These are phyloP conservation scores for Haliclystus octoradiatus DNA, from an alignment of 30 jellyfish, hydroid and myxozoan species.

Conservation along the genomic window DNA sequence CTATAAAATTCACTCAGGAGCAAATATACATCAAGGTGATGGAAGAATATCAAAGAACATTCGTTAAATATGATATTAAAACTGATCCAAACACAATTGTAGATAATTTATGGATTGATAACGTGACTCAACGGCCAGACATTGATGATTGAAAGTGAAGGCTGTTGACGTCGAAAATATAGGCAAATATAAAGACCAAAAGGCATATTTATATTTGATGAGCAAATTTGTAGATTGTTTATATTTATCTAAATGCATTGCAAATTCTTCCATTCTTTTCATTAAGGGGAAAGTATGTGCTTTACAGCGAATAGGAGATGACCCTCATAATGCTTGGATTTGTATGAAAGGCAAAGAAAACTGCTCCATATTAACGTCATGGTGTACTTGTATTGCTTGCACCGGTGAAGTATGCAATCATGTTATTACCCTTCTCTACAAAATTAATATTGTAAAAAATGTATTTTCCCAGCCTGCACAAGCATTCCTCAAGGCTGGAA, in stretches of 20 bases:
- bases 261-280: background rate
- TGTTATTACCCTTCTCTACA: slow-evolving; percentile 25
- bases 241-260: background rate
- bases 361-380: slow-evolving; percentile 7
- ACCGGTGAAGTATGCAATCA: slow-evolving; percentile 32
- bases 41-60: slow-evolving; percentile 9
- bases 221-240: slow-evolving; percentile 26
- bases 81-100: slow-evolving; percentile 14
- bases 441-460: slow-evolving; percentile 14
- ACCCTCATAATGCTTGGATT: slow-evolving; percentile 7
- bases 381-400: slow-evolving; percentile 34
- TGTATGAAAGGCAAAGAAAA: background rate
- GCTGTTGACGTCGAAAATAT: slow-evolving; percentile 20
- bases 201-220: slow-evolving; percentile 28
- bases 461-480: slow-evolving; percentile 31
- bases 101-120: slow-evolving; percentile 5
- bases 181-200: slow-evolving; percentile 37
- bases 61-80: slow-evolving; percentile 4
- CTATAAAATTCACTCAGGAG: slow-evolving; percentile 3
- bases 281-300: slow-evolving; percentile 14
- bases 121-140: slow-evolving; percentile 16
- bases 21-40: background rate
- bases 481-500: slow-evolving; percentile 26
- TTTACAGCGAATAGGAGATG: slow-evolving; percentile 18
- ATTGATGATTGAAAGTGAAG: slow-evolving; percentile 14